A percentile compares a stretch with the other conserved stretches of the same genome.
These are phyloP conservation scores for Alviniconcha strummeri DNA, from an alignment of 2,888 invertebrate genomes.

Conservation along the genomic window DNA sequence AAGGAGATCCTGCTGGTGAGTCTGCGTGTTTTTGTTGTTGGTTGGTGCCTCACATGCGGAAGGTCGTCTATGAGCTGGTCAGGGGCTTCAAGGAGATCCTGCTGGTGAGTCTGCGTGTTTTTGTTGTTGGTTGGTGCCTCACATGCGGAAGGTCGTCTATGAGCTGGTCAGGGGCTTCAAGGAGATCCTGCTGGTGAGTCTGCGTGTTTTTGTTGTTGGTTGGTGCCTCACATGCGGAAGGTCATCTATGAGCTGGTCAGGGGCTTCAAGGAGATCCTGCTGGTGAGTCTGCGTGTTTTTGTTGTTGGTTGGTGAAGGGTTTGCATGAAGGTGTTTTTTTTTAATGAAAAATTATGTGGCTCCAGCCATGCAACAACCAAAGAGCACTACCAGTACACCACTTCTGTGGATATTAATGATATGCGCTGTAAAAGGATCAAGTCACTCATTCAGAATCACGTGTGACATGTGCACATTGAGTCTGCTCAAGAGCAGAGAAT, in stretches of 20 bases:
- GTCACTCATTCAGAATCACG: no score
- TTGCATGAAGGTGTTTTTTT: no score
- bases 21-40: background rate
- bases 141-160: constrained; percentile 99
- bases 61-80: constrained; percentile 98
- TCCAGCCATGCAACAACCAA: no score
- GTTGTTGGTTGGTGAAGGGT: no score
- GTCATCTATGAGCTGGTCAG: constrained; percentile 98
- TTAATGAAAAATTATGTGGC: no score
- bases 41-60: constrained; percentile 99
- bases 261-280: constrained; percentile 98
- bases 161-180: constrained; percentile 98
- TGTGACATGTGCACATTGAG: no score
- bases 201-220: background rate
- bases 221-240: constrained; percentile 99
- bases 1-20: constrained; percentile 96
- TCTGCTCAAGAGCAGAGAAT: no score
- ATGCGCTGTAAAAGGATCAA: no score
- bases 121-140: constrained; percentile 97
- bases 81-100: constrained; percentile 99
- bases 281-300: constrained; percentile 78
- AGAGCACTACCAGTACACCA: no score
- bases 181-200: constrained; percentile 92
- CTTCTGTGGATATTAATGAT: no score
- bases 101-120: constrained; percentile 79